Percentiles rank a stretch among this genome's conserved stretches.
phyloP scores from a whole-genome alignment of 2,113 vertebrate genomes.

The Galbula dea region DNA sequence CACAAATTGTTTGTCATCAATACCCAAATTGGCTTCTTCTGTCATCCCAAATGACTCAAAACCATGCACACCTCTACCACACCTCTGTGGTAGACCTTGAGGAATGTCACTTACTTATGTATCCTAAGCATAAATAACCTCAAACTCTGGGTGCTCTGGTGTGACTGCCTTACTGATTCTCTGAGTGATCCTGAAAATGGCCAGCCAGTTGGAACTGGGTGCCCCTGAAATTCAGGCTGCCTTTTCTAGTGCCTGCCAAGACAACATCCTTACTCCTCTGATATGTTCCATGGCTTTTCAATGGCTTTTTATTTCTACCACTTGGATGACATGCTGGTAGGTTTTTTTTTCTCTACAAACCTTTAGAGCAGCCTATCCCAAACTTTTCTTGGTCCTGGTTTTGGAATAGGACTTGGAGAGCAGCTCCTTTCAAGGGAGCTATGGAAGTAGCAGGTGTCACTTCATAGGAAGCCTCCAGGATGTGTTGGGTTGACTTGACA shows the following conservation, averaged over 20 bases:
- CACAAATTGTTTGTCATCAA: background rate
- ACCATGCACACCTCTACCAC: background rate
- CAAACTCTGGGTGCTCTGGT: constrained; percentile 21
- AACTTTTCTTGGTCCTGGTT: background rate
- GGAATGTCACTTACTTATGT: background rate
- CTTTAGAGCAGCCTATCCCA: background rate
- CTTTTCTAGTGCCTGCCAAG: constrained; percentile 32
- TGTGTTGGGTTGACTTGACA: background rate
- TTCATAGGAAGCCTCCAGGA: background rate
- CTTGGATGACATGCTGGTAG: background rate
- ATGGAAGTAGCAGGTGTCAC: background rate
- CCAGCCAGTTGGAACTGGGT: background rate
- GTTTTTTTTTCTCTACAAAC: background rate
- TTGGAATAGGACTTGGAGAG: background rate
- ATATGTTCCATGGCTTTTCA: background rate
- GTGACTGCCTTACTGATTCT: constrained; percentile 38
- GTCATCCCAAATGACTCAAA: background rate
- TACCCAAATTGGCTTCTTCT: background rate
- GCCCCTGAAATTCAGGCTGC: background rate
- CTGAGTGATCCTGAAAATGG: background rate
- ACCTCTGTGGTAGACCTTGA: background rate
- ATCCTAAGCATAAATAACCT: background rate
- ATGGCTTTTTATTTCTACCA: background rate
- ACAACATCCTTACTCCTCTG: background rate
- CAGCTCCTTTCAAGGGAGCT: background rate